Base-by-base conservation (phyloP, 2,888 invertebrate genomes). In the Villa cingulata region DNA sequence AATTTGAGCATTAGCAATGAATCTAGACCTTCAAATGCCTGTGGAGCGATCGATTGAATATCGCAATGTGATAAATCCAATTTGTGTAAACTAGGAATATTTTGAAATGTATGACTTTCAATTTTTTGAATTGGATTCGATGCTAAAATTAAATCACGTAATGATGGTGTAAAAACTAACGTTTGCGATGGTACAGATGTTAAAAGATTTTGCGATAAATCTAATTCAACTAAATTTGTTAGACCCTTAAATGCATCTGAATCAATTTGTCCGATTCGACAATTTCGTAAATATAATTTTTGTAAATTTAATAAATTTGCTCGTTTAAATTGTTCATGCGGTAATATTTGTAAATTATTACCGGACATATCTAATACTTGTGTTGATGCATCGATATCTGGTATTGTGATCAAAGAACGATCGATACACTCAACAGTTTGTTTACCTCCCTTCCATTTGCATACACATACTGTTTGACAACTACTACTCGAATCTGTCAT, bases 361-460 rank as follows among this genome's bases (percentile, higher is more conserved):
- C 83, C 84, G 55, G 88, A 88, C 65, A 89, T 77, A 71, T 91
- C 89, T 63, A 92, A 73, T 59, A 92, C 90, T 73, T 92, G 92
- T 34, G 91, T 91, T 58, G 83, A 87, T 38, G 85, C 80, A 68
- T 90, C 88, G 55, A 90, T 83, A 59, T 85, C 83, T 41, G 92
- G 92, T 56, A 92, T 83, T 48, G 83, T 81, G 60, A 86, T 86
- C 55, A 92, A 76, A 50, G 80, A 80, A 50, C 84, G 81, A 67
- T 87, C 83, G 62, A 82, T 80, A 70, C 92, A 92, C 71, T 90
- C 89, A 51, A 90, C 91, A 44, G 90, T 88, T 66, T 88, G 86
- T 69, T 92, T 92, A 57, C 91, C 91, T 60, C 85, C 83, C 71
- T 90, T 90, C 92, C 92, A 92, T 70, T 90, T 91, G 72, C 92